Evolutionary conservation across 2,888 invertebrate genomes (phyloP).

Genomic region (Itoplectis maculator): DNA sequence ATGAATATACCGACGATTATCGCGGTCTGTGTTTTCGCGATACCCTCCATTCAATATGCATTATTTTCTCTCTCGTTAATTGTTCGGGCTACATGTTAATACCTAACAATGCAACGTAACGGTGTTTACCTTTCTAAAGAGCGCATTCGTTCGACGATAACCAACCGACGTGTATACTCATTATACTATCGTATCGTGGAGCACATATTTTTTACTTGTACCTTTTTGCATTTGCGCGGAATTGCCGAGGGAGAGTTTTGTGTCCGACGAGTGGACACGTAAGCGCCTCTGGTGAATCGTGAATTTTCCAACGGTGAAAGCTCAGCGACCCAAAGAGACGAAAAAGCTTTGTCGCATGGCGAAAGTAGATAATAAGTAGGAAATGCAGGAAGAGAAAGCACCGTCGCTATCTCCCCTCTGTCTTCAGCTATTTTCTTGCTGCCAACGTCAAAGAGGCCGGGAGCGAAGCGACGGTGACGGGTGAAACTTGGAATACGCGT

Average conservation of each 20-base stretch:
- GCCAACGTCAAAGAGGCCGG: neutral
- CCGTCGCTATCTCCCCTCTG: neutral
- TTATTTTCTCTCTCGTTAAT: neutral
- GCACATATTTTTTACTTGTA: too few relatives aligned
- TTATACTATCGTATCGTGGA: too few relatives aligned
- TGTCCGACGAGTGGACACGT: neutral
- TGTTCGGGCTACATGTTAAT: neutral
- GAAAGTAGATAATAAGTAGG: slow-evolving; percentile 23
- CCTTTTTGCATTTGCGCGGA: too few relatives aligned
- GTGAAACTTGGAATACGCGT: slow-evolving; percentile 14
- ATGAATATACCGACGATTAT: neutral
- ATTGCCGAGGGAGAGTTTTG: too few relatives aligned
- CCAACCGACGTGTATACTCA: neutral
- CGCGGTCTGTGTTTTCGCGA: neutral
- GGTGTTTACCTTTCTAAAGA: neutral
- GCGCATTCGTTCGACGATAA: neutral
- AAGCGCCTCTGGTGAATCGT: neutral
- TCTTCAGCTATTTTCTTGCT: slow-evolving; percentile 16
- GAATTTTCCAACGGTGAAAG: neutral
- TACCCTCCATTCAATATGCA: neutral
- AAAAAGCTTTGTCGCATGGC: slow-evolving; percentile 1
- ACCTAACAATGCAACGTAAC: neutral
- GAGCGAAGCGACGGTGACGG: slow-evolving; percentile 7
- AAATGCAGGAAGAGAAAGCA: slow-evolving; percentile 16
- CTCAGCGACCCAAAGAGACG: neutral